Conservation (phyloP, 2,113 vertebrate species). For the Arizona elegans region DNA sequence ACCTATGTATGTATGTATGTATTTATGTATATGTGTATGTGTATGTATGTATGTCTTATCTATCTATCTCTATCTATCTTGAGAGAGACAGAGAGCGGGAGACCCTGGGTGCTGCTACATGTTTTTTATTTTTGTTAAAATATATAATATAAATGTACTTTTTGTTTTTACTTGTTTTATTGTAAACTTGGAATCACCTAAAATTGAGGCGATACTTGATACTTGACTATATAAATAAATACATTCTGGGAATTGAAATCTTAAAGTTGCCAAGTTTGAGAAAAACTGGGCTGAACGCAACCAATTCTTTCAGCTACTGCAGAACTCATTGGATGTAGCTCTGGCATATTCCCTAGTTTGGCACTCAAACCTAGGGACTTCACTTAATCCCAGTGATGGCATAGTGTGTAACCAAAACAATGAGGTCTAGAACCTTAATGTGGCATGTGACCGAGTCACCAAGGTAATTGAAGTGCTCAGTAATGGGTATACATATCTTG, state of each 20-base stretch:
- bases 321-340: not conserved
- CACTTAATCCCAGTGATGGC: not conserved
- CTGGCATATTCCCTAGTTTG: not conserved
- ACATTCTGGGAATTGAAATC: not conserved
- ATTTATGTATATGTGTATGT: too few species aligned
- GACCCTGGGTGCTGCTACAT: not conserved
- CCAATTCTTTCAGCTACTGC: not conserved
- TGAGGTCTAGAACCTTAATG: not conserved
- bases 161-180: not conserved
- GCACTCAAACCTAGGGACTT: not conserved
- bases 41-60: too few species aligned
- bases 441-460: not conserved
- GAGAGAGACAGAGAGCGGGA: accelerated
- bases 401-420: not conserved
- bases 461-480: not conserved
- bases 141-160: not conserved
- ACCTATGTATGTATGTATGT: too few species aligned
- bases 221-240: not conserved
- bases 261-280: not conserved
- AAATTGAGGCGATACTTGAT: not conserved
- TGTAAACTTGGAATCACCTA: not conserved
- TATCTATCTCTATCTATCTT: too few species aligned
- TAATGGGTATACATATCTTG: too few species aligned
- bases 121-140: not conserved
- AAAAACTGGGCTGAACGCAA: not conserved